Evolutionary conservation across 1,140 invertebrate genomes (phyloP).

Genomic region (Bombus fervidus): DNA sequence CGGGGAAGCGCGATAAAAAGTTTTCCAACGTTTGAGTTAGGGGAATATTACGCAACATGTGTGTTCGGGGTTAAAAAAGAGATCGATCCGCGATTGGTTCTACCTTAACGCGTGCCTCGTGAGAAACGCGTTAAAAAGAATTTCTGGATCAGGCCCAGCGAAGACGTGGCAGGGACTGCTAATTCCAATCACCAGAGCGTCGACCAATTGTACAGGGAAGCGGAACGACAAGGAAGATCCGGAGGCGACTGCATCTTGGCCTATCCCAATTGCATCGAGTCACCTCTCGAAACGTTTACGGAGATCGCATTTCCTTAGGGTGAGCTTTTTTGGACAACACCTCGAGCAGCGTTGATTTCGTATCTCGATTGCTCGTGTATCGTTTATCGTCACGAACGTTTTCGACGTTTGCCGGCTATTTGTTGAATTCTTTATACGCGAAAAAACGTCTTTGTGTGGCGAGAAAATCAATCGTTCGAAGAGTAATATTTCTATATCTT

Average conservation of each 20-base stretch:
- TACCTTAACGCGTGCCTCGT: not conserved
- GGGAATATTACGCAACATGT: not conserved
- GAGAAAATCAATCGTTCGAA: not conserved
- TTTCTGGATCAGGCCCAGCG: conserved; percentile 76
- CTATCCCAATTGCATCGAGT: conserved; percentile 77
- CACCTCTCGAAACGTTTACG: conserved; percentile 78
- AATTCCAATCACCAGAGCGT: conserved; percentile 70
- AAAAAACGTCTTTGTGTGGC: not conserved
- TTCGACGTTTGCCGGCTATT: not conserved
- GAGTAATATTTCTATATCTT: not conserved
- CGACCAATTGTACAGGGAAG: conserved; percentile 77
- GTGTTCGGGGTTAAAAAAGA: not conserved
- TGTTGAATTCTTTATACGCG: not conserved
- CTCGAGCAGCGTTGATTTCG: not conserved
- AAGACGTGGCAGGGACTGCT: conserved; percentile 72
- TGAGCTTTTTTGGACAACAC: not conserved
- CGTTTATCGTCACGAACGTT: not conserved
- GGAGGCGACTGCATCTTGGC: conserved; percentile 74
- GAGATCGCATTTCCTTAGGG: conserved; percentile 73
- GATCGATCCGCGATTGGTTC: not conserved
- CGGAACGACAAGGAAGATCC: conserved; percentile 76
- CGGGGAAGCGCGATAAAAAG: too few relatives aligned
- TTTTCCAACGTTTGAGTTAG: not conserved
- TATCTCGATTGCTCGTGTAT: not conserved
- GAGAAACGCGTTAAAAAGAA: conserved; percentile 9